Evolutionary conservation across 2,797 vertebrate species (phyloP).

Genomic region (Pipistrellus kuhlii): DNA sequence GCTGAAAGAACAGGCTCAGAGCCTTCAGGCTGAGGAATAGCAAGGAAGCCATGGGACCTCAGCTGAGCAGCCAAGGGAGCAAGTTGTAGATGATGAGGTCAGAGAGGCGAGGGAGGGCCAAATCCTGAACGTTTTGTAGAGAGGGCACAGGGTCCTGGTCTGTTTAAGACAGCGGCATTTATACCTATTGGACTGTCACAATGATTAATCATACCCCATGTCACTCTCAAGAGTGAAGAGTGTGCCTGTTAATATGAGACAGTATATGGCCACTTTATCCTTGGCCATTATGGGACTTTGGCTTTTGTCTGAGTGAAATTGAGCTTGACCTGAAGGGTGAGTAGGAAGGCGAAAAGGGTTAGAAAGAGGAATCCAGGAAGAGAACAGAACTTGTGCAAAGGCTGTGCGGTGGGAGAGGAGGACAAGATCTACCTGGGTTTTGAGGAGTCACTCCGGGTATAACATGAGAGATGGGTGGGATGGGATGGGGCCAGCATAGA

Average conservation of each 20-base stretch:
- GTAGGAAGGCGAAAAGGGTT: not conserved
- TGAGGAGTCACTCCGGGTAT: not conserved
- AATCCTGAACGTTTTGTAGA: not conserved
- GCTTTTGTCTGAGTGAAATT: not conserved
- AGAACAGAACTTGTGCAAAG: not conserved
- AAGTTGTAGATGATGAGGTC: not conserved
- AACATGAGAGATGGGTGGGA: not conserved
- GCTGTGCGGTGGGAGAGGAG: not conserved
- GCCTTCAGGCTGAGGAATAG: not conserved
- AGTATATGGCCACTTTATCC: not conserved
- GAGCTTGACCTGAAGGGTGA: not conserved
- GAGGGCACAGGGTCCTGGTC: not conserved
- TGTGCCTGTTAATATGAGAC: not conserved
- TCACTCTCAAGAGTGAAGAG: not conserved
- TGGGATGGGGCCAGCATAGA: no score
- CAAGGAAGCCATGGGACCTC: not conserved
- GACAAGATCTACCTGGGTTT: not conserved
- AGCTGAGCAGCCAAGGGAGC: not conserved
- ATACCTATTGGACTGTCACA: not conserved
- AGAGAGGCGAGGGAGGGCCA: not conserved
- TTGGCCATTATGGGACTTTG: not conserved
- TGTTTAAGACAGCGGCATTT: not conserved
- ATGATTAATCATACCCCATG: not conserved
- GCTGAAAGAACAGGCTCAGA: not conserved
- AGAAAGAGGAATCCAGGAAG: not conserved